Evolutionary conservation across 2,797 vertebrate species (phyloP).

Genomic region (Zonotrichia albicollis): DNA sequence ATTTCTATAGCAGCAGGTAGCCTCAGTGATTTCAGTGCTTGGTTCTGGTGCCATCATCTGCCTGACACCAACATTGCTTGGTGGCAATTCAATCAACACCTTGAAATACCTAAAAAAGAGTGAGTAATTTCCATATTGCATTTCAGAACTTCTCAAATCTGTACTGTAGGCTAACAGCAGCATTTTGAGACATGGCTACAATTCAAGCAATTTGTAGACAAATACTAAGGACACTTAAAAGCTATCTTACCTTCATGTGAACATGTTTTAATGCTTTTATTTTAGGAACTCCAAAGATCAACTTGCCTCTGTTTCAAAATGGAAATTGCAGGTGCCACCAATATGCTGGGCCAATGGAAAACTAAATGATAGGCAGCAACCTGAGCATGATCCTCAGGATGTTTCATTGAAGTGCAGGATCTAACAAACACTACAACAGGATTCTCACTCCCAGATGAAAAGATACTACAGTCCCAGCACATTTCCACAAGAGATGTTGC

Average conservation of each 20-base stretch:
- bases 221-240: background rate
- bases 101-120: background rate
- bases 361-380: background rate
- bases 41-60: constrained; percentile 74
- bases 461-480: background rate
- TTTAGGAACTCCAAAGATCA: background rate
- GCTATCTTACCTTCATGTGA: background rate
- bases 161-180: background rate
- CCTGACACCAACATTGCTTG: constrained; percentile 75
- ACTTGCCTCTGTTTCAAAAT: background rate
- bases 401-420: background rate
- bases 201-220: background rate
- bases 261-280: background rate
- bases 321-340: background rate
- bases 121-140: background rate
- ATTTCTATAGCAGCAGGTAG: background rate
- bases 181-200: background rate
- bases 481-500: background rate
- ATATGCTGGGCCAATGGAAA: background rate
- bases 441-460: background rate
- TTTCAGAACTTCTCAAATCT: background rate
- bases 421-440: background rate
- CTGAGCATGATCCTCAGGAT: background rate
- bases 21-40: background rate
- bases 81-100: constrained; percentile 59